Conservation (phyloP, 2,888 invertebrate genomes). For the Seira ritae region DNA sequence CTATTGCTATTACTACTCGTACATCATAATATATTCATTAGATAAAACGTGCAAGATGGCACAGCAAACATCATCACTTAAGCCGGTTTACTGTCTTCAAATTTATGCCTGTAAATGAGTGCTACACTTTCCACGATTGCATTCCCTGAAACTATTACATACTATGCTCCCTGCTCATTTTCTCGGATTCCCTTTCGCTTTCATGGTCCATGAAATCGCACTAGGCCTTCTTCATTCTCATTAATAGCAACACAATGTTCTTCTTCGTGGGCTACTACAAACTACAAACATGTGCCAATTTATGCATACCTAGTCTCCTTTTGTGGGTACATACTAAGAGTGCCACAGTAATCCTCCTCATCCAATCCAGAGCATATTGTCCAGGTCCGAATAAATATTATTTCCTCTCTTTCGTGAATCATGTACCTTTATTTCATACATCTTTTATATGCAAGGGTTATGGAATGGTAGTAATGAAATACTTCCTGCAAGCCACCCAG, state of each 20-base stretch:
- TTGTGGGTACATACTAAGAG: background rate
- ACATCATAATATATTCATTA: conserved; percentile 66
- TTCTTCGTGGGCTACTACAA: too few relatives aligned
- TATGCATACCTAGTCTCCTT: background rate
- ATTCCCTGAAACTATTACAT: background rate
- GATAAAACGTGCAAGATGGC: conserved; percentile 64
- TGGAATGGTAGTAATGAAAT: background rate
- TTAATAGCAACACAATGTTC: background rate
- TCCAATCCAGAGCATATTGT: background rate
- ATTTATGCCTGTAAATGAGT: conserved; percentile 45
- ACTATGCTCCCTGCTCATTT: background rate
- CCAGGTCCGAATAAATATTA: background rate
- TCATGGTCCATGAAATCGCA: conserved; percentile 49
- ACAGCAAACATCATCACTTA: conserved; percentile 64
- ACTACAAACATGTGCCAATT: background rate
- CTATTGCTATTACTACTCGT: conserved; percentile 33
- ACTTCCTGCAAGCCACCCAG: background rate
- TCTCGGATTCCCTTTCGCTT: background rate
- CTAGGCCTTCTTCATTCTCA: conserved; percentile 3
- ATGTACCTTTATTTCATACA: too few relatives aligned
- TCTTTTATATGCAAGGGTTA: background rate
- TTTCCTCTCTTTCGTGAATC: too few relatives aligned
- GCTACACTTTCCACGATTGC: conserved; percentile 14
- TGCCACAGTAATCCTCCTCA: background rate
- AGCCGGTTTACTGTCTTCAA: conserved; percentile 58